Evolutionary conservation across 1,140 invertebrate genomes (phyloP), one percentile per base, ranked within the genome.

Genomic region (Oryzaephilus surinamensis): DNA sequence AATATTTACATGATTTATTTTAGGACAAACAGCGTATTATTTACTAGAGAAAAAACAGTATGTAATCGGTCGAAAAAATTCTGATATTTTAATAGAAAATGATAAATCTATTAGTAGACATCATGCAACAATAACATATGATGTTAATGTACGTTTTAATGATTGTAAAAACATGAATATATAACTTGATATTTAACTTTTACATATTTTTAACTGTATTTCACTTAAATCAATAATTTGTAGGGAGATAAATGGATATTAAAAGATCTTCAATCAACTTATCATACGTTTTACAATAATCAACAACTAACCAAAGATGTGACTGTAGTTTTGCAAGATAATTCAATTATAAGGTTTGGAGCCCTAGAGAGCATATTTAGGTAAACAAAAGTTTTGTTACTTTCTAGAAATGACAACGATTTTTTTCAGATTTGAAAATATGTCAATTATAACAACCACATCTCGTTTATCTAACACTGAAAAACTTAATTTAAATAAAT

Each of bases 201-300:
- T n/a, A n/a, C n/a, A n/a, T n/a, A n/a, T n/a, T n/a, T n/a, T n/a
- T n/a, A n/a, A n/a, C n/a, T n/a, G n/a, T n/a, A n/a, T n/a, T n/a
- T n/a, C n/a, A n/a, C n/a, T n/a, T n/a, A n/a, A n/a, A n/a, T n/a
- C n/a, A 3, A 15, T 21, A 29, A 16, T 26, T 24, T 51, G 46
- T 43, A 50, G 38, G 8, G 8, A 11, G 17, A 18, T 30, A 47
- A 46, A 11, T 30, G 65, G 6, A 48, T 31, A 18, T 26, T 70
- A 13, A 64, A 48, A 23, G 67, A 70, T 47, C 11, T 55, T 5
- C 47, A 47, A 8, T 68, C 66, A 6, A 68, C 65, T 43, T 67
- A 63, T 58, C 65, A 65, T 2, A 67, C 63, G 0, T 61, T 46
- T 32, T 45, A 60, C 0, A 64, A 64, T 41, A 44, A 50, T n/a